phyloP scores from a whole-genome alignment of 1,140 invertebrate genomes.

The Paralvinella palmiformis region DNA sequence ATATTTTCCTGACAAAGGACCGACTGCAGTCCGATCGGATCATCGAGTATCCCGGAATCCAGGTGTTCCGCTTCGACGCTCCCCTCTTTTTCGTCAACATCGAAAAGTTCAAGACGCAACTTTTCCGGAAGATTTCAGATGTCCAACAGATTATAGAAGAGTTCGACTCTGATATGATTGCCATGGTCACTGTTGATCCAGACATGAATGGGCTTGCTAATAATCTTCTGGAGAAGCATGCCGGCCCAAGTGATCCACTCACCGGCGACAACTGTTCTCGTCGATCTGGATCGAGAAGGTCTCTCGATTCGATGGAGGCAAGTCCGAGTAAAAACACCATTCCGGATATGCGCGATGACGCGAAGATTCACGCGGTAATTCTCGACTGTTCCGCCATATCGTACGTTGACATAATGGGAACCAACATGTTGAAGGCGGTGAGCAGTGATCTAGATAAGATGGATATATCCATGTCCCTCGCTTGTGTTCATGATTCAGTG shows the following conservation, averaged over 20 bases:
- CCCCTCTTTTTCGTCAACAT: constrained; percentile 53
- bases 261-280: not conserved
- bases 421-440: constrained; percentile 5
- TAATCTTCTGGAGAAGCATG: not conserved
- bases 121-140: not conserved
- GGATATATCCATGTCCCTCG: not conserved
- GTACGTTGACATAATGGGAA: constrained; percentile 15
- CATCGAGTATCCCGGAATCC: constrained; percentile 32
- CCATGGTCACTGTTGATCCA: no score
- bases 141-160: not conserved
- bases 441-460: not conserved
- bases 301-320: not conserved
- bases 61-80: constrained; percentile 51
- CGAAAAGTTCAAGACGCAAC: constrained; percentile 44
- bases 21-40: not conserved
- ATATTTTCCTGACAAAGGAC: not conserved
- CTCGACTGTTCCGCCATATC: constrained; percentile 14
- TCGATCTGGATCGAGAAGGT: not conserved
- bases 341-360: not conserved
- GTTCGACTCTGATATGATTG: no score
- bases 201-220: no score
- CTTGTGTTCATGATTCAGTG: not conserved
- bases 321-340: not conserved
- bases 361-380: not conserved
- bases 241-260: not conserved